Conservation (phyloP, 2,113 vertebrate genomes). For the Rissa tridactyla region DNA sequence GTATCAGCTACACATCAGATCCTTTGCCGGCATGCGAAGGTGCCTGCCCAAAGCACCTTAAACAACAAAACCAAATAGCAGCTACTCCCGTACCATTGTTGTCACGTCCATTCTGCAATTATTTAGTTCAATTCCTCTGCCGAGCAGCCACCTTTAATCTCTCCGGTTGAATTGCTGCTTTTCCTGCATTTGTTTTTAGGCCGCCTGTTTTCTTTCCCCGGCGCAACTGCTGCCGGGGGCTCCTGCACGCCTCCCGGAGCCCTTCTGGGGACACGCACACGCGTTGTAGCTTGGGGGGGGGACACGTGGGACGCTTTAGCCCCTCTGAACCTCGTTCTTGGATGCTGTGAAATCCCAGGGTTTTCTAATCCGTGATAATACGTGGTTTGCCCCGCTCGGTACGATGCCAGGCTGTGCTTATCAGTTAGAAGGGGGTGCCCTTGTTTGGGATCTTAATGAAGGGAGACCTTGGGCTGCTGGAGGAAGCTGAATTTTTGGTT, state of each 20-base stretch:
- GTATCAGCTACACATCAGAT: accelerated
- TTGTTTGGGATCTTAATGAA: background rate
- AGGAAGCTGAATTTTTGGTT: background rate
- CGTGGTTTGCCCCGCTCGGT: accelerated
- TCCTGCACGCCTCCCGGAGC: background rate
- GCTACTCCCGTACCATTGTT: background rate
- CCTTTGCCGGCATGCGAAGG: too few relatives aligned
- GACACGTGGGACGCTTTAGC: background rate
- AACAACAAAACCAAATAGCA: background rate
- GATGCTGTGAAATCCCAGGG: background rate
- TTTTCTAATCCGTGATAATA: accelerated
- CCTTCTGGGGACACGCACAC: accelerated
- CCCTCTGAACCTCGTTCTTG: background rate
- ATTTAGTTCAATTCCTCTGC: background rate
- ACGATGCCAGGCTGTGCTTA: background rate
- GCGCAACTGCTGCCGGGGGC: background rate
- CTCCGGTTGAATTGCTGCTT: background rate
- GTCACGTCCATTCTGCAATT: background rate
- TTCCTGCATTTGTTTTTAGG: background rate
- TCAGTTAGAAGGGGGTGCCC: background rate
- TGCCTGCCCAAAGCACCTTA: background rate
- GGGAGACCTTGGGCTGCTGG: background rate
- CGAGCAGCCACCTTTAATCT: background rate
- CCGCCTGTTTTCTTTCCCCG: background rate
- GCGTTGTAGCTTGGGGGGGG: accelerated